Percentiles rank a stretch among this genome's conserved stretches.
Evolutionary conservation across 2,888 invertebrate genomes (phyloP).

Genomic region (Hirtodrosophila cameraria): DNA sequence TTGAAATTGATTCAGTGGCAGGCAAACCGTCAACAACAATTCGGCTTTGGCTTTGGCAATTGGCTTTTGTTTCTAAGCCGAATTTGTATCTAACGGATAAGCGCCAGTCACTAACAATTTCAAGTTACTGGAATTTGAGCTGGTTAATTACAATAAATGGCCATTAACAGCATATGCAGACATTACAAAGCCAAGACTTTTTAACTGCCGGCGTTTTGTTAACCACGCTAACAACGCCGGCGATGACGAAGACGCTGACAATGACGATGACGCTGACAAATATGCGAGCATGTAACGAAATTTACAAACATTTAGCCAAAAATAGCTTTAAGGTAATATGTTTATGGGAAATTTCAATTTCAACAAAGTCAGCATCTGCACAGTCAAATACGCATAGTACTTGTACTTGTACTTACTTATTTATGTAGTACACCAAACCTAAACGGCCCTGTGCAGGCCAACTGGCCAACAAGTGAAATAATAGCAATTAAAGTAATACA

Average conservation of each 20-base stretch:
- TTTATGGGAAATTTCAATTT: slow-evolving; percentile 37
- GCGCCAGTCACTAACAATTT: neutral
- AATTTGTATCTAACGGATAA: slow-evolving; percentile 16
- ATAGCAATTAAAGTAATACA: slow-evolving; percentile 74
- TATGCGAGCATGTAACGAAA: slow-evolving; percentile 24
- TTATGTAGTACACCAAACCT: slow-evolving; percentile 23
- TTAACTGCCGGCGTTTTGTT: slow-evolving; percentile 20
- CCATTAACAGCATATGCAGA: slow-evolving; percentile 28
- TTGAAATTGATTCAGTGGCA: slow-evolving; percentile 26
- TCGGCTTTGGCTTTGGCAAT: slow-evolving; percentile 5
- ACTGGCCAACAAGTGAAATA: slow-evolving; percentile 64
- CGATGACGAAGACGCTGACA: slow-evolving; percentile 18
- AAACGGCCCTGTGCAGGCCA: slow-evolving; percentile 47
- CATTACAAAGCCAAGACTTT: slow-evolving; percentile 17
- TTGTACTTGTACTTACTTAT: slow-evolving; percentile 4
- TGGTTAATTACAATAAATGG: slow-evolving; percentile 47
- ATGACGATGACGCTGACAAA: slow-evolving; percentile 46
- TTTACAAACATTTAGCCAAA: slow-evolving; percentile 50
- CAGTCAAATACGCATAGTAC: too few species aligned
- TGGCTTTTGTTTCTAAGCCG: slow-evolving; percentile 28
- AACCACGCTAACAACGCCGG: slow-evolving; percentile 11
- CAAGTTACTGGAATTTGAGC: slow-evolving; percentile 32
- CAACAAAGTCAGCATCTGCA: slow-evolving; percentile 15
- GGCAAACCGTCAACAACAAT: slow-evolving; percentile 35
- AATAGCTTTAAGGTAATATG: slow-evolving; percentile 13